Conservation (phyloP, 2,113 vertebrate species). For the Isurus oxyrinchus region DNA sequence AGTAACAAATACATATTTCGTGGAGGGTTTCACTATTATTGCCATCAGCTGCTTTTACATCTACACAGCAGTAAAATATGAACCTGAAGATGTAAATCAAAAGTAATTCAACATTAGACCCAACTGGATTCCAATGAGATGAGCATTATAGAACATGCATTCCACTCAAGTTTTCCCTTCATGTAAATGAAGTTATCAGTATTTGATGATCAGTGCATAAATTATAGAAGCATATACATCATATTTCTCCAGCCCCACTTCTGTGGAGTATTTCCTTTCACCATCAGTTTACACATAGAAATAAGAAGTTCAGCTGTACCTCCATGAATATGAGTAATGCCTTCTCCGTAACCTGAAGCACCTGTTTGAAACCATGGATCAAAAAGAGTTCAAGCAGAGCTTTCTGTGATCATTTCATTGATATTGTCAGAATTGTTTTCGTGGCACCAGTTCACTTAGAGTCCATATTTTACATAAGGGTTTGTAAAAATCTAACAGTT, state of each 20-base stretch:
- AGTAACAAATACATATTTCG: neutral
- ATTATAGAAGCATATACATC: neutral
- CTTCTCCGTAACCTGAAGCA: neutral
- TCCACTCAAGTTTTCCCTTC: neutral
- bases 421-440: neutral
- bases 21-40: neutral
- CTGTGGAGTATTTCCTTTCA: neutral
- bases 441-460: neutral
- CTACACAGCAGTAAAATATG: neutral
- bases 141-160: neutral
- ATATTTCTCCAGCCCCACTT: neutral
- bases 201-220: neutral
- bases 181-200: neutral
- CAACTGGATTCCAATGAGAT: neutral
- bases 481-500: neutral
- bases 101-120: neutral
- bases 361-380: neutral
- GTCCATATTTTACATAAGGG: neutral
- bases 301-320: neutral
- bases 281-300: neutral
- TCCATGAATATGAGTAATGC: neutral
- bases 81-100: neutral
- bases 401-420: neutral
- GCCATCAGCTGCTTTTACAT: neutral
- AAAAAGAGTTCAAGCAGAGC: neutral